These are phyloP conservation scores for Rhagoletis zephyria DNA, from an alignment of 1,140 invertebrate species.

Conservation along the genomic window DNA sequence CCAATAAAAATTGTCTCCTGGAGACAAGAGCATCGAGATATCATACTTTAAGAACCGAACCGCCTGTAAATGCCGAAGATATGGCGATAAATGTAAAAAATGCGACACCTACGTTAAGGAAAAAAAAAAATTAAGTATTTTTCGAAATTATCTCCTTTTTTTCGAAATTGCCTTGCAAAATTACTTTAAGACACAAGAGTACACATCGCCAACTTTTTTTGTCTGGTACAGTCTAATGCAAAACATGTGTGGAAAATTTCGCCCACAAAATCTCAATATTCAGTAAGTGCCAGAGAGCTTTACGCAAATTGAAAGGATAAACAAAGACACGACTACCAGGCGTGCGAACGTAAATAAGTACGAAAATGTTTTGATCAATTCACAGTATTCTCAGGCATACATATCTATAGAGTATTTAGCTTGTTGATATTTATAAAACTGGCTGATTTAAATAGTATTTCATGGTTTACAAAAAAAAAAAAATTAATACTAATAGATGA, in stretches of 20 bases:
- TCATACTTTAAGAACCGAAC: no score
- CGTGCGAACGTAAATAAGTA: background rate
- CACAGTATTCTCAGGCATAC: background rate
- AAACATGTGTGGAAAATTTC: slow-evolving; percentile 11
- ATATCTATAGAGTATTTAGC: background rate
- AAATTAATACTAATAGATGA: background rate
- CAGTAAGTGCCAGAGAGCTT: background rate
- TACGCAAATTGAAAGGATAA: slow-evolving; percentile 3
- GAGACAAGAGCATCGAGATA: no score
- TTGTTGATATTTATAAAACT: slow-evolving; percentile 7
- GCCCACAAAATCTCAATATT: background rate
- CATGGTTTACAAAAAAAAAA: background rate
- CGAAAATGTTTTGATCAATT: background rate
- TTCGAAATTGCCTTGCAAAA: no score
- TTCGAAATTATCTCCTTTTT: no score
- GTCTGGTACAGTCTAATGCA: no score
- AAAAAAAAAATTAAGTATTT: no score
- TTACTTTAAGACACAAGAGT: no score
- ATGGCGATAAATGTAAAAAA: no score
- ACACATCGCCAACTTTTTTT: no score
- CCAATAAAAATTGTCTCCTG: no score
- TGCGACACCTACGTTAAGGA: no score
- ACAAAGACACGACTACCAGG: background rate
- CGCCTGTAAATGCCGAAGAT: no score
- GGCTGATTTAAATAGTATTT: background rate